phyloP scores from a whole-genome alignment of 2,888 invertebrate genomes.

The Reticulitermes lucifugus region DNA sequence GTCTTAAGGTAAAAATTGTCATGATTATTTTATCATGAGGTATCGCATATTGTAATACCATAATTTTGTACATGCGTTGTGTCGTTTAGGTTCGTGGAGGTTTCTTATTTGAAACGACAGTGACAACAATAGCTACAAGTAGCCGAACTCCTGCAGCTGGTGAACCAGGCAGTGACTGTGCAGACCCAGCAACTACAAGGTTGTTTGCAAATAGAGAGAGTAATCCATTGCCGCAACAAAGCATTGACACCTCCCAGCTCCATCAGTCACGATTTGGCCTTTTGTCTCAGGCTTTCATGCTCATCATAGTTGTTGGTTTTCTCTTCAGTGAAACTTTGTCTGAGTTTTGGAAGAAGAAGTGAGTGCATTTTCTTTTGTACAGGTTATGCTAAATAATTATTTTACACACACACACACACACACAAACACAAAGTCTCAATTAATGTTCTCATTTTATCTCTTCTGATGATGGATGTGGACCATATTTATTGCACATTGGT shows the following conservation, averaged over 20 bases:
- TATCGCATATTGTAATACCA: neutral
- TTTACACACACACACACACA: too few species aligned
- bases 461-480: too few species aligned
- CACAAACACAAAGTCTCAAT: too few species aligned
- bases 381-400: too few species aligned
- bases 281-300: slow-evolving; percentile 90
- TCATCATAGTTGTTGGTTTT: slow-evolving; percentile 89
- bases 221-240: slow-evolving; percentile 59
- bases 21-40: too few species aligned
- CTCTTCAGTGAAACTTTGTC: slow-evolving; percentile 91
- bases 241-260: slow-evolving; percentile 85
- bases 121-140: slow-evolving; percentile 68
- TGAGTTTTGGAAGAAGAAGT: slow-evolving; percentile 95
- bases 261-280: slow-evolving; percentile 92
- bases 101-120: slow-evolving; percentile 78
- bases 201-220: slow-evolving; percentile 53
- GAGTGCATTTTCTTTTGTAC: slow-evolving; percentile 59
- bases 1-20: too few species aligned
- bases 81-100: slow-evolving; percentile 80
- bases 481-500: too few species aligned
- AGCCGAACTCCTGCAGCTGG: slow-evolving; percentile 60
- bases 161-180: slow-evolving; percentile 59
- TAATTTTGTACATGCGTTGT: neutral
- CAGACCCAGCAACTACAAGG: slow-evolving; percentile 64
- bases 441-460: too few species aligned